phyloP scores from a whole-genome alignment of 2,113 vertebrate genomes.

The Lagopus leucura region DNA sequence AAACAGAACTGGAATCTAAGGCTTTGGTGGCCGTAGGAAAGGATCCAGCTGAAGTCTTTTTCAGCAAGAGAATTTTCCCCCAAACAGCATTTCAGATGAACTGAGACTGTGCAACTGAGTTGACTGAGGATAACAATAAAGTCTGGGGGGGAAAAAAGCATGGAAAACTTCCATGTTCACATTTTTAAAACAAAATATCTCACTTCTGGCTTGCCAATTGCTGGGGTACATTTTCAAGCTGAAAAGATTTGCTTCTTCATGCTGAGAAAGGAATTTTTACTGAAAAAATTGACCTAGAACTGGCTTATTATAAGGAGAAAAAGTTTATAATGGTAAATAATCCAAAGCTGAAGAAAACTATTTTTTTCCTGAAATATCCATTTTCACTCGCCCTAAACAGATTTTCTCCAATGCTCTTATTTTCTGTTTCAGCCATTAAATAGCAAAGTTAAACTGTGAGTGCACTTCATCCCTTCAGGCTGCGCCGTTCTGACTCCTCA shows the following conservation, averaged over 20 bases:
- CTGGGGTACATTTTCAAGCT: background rate
- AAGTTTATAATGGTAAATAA: slow-evolving; percentile 51
- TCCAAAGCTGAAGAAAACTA: slow-evolving; percentile 29
- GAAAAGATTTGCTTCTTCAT: background rate
- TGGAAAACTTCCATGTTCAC: background rate
- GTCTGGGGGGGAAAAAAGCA: background rate
- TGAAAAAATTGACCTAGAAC: slow-evolving; percentile 46
- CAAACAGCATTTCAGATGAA: background rate
- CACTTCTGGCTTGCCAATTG: background rate
- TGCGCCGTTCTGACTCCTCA: slow-evolving; percentile 7
- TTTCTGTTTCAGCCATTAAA: slow-evolving; percentile 56
- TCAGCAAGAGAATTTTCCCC: background rate
- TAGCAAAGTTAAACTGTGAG: slow-evolving; percentile 7
- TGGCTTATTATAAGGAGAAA: background rate
- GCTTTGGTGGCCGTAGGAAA: background rate
- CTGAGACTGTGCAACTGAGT: background rate
- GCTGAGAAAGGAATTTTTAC: slow-evolving; percentile 49
- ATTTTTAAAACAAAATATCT: background rate
- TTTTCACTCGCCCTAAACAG: slow-evolving; percentile 47
- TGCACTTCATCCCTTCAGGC: slow-evolving; percentile 2
- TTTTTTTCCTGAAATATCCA: slow-evolving; percentile 15
- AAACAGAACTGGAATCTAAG: background rate
- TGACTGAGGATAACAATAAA: background rate
- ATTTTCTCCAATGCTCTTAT: slow-evolving; percentile 16
- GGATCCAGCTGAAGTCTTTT: background rate